These are phyloP conservation scores for Trogon surrucura DNA, from an alignment of 2,113 vertebrate species.

Conservation along the genomic window DNA sequence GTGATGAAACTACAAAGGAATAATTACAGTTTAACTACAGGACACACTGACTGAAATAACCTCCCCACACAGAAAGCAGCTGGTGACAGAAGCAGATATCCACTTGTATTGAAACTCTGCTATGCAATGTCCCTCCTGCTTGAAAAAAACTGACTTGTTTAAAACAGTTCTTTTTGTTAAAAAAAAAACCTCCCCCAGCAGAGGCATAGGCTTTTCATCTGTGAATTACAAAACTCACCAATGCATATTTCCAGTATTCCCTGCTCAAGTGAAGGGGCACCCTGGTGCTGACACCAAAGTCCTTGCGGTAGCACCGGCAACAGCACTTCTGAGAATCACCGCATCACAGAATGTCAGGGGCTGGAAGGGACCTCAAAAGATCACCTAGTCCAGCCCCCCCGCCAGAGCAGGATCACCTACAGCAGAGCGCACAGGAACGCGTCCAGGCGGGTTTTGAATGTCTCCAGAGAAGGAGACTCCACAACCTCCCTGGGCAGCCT, in stretches of 20 bases:
- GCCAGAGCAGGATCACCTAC: too few relatives aligned
- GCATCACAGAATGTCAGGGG: too few relatives aligned
- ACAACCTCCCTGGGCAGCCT: too few relatives aligned
- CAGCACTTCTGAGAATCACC: background rate
- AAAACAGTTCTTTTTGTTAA: background rate
- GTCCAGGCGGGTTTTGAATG: too few relatives aligned
- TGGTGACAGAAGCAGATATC: background rate
- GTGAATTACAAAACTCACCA: background rate
- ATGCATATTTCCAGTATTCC: accelerated
- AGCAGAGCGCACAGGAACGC: too few relatives aligned
- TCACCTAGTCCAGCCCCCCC: too few relatives aligned
- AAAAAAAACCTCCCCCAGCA: background rate
- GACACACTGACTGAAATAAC: background rate
- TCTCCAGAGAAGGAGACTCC: too few relatives aligned
- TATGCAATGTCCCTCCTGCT: background rate
- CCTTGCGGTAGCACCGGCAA: too few relatives aligned
- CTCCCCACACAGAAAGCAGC: background rate
- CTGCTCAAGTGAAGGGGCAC: accelerated
- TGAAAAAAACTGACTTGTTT: background rate
- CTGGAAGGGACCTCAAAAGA: too few relatives aligned
- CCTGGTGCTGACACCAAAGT: background rate
- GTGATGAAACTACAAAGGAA: background rate
- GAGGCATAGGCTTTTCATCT: background rate
- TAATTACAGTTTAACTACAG: background rate
- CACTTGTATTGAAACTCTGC: background rate